A percentile compares a stretch with the other conserved stretches of the same genome.
phyloP scores from a whole-genome alignment of 2,888 invertebrate species.

The Hipparchia sbordonii region DNA sequence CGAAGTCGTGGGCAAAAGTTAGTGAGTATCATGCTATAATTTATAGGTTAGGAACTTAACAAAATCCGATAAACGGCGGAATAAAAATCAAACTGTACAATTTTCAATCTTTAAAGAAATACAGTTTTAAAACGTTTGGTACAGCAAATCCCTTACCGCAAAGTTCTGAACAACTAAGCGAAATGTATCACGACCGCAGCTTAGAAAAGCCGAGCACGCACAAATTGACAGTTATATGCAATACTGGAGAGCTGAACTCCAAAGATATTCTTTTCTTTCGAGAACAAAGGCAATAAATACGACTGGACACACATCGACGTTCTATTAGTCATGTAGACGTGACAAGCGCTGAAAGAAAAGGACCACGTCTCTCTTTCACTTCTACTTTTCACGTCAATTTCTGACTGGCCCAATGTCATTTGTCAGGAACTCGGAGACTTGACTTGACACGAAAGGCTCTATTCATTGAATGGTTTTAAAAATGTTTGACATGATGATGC shows the following conservation, averaged over 20 bases:
- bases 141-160: slow-evolving; percentile 15
- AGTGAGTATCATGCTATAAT: too few species aligned
- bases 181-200: slow-evolving; percentile 20
- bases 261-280: slow-evolving; percentile 27
- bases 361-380: slow-evolving; percentile 47
- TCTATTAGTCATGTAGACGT: slow-evolving; percentile 64
- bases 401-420: slow-evolving; percentile 57
- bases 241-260: slow-evolving; percentile 13
- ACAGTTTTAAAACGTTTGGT: neutral
- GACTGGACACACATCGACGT: slow-evolving; percentile 48
- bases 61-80: neutral
- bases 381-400: slow-evolving; percentile 51
- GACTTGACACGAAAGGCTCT: slow-evolving; percentile 51
- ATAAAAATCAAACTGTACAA: neutral
- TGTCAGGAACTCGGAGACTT: slow-evolving; percentile 48
- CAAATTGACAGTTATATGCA: slow-evolving; percentile 28
- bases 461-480: slow-evolving; percentile 46
- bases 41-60: neutral
- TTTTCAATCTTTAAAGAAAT: neutral
- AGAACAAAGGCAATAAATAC: slow-evolving; percentile 48
- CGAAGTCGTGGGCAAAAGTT: too few species aligned
- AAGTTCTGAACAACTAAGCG: slow-evolving; percentile 15
- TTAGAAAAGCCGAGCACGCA: slow-evolving; percentile 8
- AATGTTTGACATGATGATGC: slow-evolving; percentile 23
- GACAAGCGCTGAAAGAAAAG: slow-evolving; percentile 53